phyloP scores from a whole-genome alignment of 2,797 vertebrate genomes.

The Myotis vivesi region DNA sequence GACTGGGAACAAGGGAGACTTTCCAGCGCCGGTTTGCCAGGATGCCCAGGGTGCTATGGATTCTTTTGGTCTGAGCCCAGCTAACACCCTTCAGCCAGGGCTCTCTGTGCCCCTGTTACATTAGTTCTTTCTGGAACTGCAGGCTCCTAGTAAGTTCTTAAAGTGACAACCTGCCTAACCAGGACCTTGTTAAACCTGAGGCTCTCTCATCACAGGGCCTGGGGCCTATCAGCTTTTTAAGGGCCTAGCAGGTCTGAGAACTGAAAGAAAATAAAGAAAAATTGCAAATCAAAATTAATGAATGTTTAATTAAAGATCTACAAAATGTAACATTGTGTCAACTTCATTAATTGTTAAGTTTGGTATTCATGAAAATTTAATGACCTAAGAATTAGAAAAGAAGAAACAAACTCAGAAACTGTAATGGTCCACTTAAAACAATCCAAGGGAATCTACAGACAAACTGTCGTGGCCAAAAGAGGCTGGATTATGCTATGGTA shows the following conservation, averaged over 20 bases:
- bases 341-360: slow-evolving; percentile 74
- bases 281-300: slow-evolving; percentile 66
- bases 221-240: not conserved
- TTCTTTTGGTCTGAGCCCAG: not conserved
- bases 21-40: not conserved
- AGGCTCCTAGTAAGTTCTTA: not conserved
- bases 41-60: not conserved
- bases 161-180: not conserved
- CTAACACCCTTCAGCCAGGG: not conserved
- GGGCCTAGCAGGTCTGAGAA: not conserved
- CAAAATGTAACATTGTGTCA: slow-evolving; percentile 59
- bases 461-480: not conserved
- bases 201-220: not conserved
- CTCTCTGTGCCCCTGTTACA: not conserved
- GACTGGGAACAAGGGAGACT: not conserved
- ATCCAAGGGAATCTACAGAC: not conserved
- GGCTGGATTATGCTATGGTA: not conserved
- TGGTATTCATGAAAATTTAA: slow-evolving; percentile 75
- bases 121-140: not conserved
- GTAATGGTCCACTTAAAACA: slow-evolving; percentile 17
- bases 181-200: not conserved
- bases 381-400: slow-evolving; percentile 62
- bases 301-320: slow-evolving; percentile 70
- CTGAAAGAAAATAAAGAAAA: slow-evolving; percentile 51
- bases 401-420: slow-evolving; percentile 53